Base-by-base conservation (phyloP, 2,797 vertebrate species). In the Astyanax mexicanus region DNA sequence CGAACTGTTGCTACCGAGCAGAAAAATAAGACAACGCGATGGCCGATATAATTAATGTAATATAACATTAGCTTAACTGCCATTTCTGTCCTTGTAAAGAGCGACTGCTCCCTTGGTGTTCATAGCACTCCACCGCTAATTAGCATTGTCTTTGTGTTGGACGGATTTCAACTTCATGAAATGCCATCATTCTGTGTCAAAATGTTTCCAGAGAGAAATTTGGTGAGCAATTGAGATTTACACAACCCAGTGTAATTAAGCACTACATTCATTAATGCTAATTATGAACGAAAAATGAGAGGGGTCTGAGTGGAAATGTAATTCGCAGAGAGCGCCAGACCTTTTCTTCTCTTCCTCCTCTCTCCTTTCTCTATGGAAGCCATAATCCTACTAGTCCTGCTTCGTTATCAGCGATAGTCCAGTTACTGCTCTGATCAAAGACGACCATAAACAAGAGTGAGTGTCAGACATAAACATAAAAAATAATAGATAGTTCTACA, bases 161-260 rank as follows among this genome's bases (percentile, higher is more conserved):
- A 92, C 87, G 86, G 90, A 88, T 91, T 89, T 91, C 88, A 87
- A 89, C 88, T 88, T 35, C 89, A 87, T 89, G 92, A 93, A 93
- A 91, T 89, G 90, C 86, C 81, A 91, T 89, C 90, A 92, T 83
- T 93, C 88, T 91, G 90, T 85, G 81, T 93, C 92, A 90, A 75
- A 83, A 91, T 86, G 90, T 92, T 93, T 91, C 89, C 88, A 83
- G 86, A 91, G 90, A 91, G 89, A 86, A 89, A 90, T 89, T 87
- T 89, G 45, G 67, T 77, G 83, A 88, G 86, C 89, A 91, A 88
- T 83, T 86, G 83, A 91, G 89, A 91, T 92, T 92, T 90, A 89
- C 90, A 90, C 88, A 92, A 90, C 89, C 90, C 81, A 92, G 90
- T 91, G 89, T 90, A 91, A 94, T 93, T 92, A 92, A 91, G 88